These are phyloP conservation scores for Schrankia costaestrigalis DNA, from an alignment of 2,888 invertebrate species.

Conservation along the genomic window DNA sequence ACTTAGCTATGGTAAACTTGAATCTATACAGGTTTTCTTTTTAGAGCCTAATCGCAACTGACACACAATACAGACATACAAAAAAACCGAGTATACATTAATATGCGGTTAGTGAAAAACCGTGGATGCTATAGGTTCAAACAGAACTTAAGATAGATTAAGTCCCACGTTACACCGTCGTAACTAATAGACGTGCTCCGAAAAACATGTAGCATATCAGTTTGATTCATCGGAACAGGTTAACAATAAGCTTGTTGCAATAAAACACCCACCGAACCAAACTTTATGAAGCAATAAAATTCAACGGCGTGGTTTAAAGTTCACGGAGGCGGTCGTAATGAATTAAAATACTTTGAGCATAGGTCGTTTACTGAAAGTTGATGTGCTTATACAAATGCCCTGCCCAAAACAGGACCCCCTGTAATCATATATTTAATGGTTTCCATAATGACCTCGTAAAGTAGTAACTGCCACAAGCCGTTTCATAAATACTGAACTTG, in stretches of 20 bases:
- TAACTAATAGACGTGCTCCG: too few species aligned
- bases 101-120: too few species aligned
- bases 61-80: too few species aligned
- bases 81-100: too few species aligned
- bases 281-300: conserved; percentile 63
- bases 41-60: too few species aligned
- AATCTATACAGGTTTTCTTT: too few species aligned
- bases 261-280: conserved; percentile 43
- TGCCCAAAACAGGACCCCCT: conserved; percentile 62
- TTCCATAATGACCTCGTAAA: conserved; percentile 74
- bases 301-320: conserved; percentile 54
- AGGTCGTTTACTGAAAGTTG: conserved; percentile 72
- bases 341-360: conserved; percentile 61
- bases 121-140: too few species aligned
- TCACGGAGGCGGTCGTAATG: conserved; percentile 49
- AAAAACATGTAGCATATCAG: too few species aligned
- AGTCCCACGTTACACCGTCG: too few species aligned
- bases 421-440: conserved; percentile 76
- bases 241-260: conserved; percentile 40
- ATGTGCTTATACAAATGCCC: conserved; percentile 71
- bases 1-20: too few species aligned
- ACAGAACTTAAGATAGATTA: too few species aligned
- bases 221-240: conserved; percentile 29
- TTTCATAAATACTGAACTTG: conserved; percentile 68
- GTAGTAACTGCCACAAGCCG: conserved; percentile 64